These are phyloP conservation scores for Monodelphis domestica DNA, from an alignment of 2,797 vertebrate genomes.

Conservation along the genomic window DNA sequence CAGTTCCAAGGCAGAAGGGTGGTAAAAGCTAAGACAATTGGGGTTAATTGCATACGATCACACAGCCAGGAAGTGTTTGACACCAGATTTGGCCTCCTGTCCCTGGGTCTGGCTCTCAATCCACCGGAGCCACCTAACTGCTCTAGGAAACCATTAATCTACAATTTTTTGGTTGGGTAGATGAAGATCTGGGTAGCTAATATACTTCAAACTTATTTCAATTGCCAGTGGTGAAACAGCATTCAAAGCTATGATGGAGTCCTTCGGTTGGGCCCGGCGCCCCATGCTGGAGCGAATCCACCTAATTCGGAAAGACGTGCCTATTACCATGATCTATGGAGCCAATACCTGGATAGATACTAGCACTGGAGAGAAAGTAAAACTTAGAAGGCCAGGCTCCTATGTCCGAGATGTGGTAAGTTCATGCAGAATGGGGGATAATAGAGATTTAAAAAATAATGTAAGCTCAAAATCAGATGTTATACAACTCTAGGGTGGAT, in stretches of 20 bases:
- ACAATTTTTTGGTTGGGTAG: neutral
- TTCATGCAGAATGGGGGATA: neutral
- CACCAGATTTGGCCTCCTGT: too few relatives aligned
- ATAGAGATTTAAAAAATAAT: neutral
- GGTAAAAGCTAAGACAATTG: too few relatives aligned
- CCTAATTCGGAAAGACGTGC: slow-evolving; percentile 88
- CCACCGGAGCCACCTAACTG: too few relatives aligned
- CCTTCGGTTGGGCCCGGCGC: slow-evolving; percentile 92
- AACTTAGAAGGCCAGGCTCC: slow-evolving; percentile 84
- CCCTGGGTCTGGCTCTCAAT: too few relatives aligned
- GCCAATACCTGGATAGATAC: slow-evolving; percentile 92
- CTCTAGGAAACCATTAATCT: neutral
- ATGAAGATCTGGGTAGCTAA: neutral
- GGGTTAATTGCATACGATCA: too few relatives aligned
- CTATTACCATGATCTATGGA: slow-evolving; percentile 92
- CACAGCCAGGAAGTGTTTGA: too few relatives aligned
- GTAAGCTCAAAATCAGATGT: neutral
- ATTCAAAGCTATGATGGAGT: slow-evolving; percentile 92
- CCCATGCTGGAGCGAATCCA: slow-evolving; percentile 92
- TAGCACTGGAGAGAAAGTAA: slow-evolving; percentile 88
- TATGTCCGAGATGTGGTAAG: slow-evolving; percentile 89
- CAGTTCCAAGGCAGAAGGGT: too few relatives aligned
- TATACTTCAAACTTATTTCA: neutral
- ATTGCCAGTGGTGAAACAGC: slow-evolving; percentile 91
- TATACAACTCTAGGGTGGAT: neutral